These are phyloP conservation scores for Phymanthus crucifer DNA, from an alignment of 92 coral and sea anemone species.

Conservation along the genomic window DNA sequence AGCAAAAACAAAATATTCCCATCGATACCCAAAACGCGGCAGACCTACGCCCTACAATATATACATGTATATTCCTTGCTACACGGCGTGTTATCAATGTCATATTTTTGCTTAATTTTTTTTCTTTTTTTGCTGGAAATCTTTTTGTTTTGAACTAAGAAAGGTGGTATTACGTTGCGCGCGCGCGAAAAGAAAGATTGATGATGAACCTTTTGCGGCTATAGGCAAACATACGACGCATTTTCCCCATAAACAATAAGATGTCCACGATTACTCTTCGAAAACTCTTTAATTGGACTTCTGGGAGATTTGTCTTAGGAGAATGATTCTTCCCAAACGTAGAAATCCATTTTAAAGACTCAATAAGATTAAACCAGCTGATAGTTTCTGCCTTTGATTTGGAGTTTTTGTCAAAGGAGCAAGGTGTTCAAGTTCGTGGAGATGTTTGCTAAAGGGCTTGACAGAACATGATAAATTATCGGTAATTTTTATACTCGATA, in stretches of 20 bases:
- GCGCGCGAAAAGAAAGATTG: slow-evolving; percentile 36
- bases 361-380: slow-evolving; percentile 1
- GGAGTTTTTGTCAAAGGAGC: background rate
- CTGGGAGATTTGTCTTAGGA: background rate
- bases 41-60: background rate
- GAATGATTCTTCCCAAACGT: background rate
- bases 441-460: slow-evolving; percentile 7
- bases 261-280: slow-evolving; percentile 15
- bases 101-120: too few species aligned
- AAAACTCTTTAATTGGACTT: background rate
- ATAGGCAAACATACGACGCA: slow-evolving; percentile 17
- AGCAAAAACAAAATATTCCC: background rate
- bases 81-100: too few species aligned
- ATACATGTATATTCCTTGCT: background rate
- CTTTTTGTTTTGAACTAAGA: background rate
- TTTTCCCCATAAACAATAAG: slow-evolving; percentile 6
- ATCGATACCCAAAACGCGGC: background rate
- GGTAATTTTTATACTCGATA: slow-evolving; percentile 27
- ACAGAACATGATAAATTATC: slow-evolving; percentile 24
- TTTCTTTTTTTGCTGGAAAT: background rate
- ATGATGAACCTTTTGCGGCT: slow-evolving; percentile 40
- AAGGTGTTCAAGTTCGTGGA: slow-evolving; percentile 6
- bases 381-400: slow-evolving; percentile 4
- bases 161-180: background rate
- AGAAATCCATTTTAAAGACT: slow-evolving; percentile 7